phyloP scores from a whole-genome alignment of 2,113 vertebrate genomes.

The Sorex araneus region DNA sequence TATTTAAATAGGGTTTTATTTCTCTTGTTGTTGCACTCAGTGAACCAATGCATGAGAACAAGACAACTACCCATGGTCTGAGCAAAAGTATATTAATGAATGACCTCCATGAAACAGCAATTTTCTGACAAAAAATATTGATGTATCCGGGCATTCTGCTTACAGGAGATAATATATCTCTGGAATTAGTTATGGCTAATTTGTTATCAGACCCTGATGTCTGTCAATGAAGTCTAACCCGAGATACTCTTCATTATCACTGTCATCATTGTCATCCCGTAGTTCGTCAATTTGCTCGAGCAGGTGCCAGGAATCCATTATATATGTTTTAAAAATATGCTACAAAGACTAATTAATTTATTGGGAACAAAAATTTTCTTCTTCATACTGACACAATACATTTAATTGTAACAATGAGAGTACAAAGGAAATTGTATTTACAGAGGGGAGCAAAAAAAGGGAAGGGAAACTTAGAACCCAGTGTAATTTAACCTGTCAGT shows the following conservation, averaged over 20 bases:
- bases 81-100: slow-evolving; percentile 75
- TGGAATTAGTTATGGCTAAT: slow-evolving; percentile 81
- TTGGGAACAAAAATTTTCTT: slow-evolving; percentile 63
- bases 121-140: slow-evolving; percentile 79
- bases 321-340: slow-evolving; percentile 77
- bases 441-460: background rate
- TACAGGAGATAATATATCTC: slow-evolving; percentile 83
- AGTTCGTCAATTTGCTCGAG: no score
- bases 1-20: background rate
- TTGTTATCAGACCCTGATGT: slow-evolving; percentile 67
- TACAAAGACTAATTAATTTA: slow-evolving; percentile 81
- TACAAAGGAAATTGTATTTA: slow-evolving; percentile 63
- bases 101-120: slow-evolving; percentile 60
- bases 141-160: slow-evolving; percentile 76
- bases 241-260: slow-evolving; percentile 73
- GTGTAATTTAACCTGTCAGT: background rate
- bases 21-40: background rate
- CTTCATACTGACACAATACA: slow-evolving; percentile 81
- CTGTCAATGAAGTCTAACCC: slow-evolving; percentile 83
- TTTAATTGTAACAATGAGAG: slow-evolving; percentile 80
- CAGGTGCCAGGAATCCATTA: slow-evolving; percentile 80
- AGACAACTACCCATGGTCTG: slow-evolving; percentile 23
- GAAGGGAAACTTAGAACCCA: slow-evolving; percentile 4
- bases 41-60: slow-evolving; percentile 37
- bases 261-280: no score